Conservation (phyloP, 1,140 invertebrate genomes). For the Acromyrmex charruanus region DNA sequence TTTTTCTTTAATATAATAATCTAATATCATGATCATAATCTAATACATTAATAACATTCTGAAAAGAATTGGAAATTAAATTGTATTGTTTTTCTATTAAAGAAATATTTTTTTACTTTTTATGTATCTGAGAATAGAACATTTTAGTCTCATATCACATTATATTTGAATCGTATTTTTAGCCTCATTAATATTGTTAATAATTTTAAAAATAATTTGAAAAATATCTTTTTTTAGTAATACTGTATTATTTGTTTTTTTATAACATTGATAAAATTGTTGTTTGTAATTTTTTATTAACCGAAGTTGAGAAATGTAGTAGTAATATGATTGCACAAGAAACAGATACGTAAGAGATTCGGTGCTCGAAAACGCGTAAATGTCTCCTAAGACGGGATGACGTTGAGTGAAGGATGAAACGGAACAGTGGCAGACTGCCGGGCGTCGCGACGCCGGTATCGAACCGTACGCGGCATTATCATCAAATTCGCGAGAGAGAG, state of each 20-base stretch:
- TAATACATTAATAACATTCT: too few species aligned
- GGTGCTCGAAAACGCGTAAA: slow-evolving; percentile 48
- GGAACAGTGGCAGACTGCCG: slow-evolving; percentile 83
- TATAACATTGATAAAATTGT: neutral
- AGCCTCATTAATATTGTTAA: neutral
- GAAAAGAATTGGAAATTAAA: neutral
- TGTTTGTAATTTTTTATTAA: slow-evolving; percentile 36
- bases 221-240: neutral
- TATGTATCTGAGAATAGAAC: neutral
- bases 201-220: neutral
- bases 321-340: slow-evolving; percentile 30
- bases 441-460: slow-evolving; percentile 84
- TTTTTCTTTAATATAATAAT: neutral
- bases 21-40: neutral
- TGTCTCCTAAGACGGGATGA: slow-evolving; percentile 34
- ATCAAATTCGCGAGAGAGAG: slow-evolving; percentile 40
- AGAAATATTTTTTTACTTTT: neutral
- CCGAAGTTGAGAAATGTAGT: slow-evolving; percentile 12
- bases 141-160: neutral
- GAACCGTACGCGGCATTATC: slow-evolving; percentile 79
- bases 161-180: neutral
- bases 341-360: neutral
- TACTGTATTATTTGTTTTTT: neutral
- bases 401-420: slow-evolving; percentile 74
- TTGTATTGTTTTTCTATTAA: neutral